phyloP scores from a whole-genome alignment of 2,888 invertebrate genomes.

The Eudasyphora cyanicolor region DNA sequence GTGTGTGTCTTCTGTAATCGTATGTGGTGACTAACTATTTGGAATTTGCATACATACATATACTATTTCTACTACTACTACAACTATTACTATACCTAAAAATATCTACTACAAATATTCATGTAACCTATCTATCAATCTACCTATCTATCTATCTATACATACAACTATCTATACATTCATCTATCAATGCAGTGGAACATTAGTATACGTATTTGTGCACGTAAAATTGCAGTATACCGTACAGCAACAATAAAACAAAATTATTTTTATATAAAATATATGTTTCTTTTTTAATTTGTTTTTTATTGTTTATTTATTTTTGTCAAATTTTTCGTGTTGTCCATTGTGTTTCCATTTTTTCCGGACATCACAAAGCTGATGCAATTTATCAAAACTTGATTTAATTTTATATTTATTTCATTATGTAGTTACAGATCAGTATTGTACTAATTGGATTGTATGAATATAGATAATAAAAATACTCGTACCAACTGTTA shows the following conservation, averaged over 20 bases:
- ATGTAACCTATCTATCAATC: constrained; percentile 25
- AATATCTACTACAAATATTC: constrained; percentile 4
- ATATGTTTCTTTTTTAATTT: constrained; percentile 3
- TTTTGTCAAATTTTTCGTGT: constrained; percentile 19
- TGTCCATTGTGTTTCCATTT: background rate
- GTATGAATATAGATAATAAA: constrained; percentile 41
- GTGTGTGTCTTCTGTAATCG: constrained; percentile 52
- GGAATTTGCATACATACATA: constrained; percentile 16
- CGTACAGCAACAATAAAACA: constrained; percentile 29
- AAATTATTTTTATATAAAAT: constrained; percentile 34
- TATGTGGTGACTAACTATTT: constrained; percentile 54
- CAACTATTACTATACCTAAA: no score
- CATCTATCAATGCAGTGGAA: constrained; percentile 26
- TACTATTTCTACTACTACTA: constrained; percentile 28
- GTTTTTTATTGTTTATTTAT: constrained; percentile 41
- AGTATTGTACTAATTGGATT: background rate
- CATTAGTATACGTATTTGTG: constrained; percentile 61
- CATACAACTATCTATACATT: constrained; percentile 38
- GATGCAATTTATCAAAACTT: background rate
- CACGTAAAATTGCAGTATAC: constrained; percentile 66
- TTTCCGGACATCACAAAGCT: background rate
- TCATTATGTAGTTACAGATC: constrained; percentile 53
- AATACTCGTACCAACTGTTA: constrained; percentile 42
- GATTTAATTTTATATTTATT: constrained; percentile 23
- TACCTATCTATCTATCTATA: constrained; percentile 38